These are phyloP conservation scores for Tichodroma muraria DNA, from an alignment of 2,113 vertebrate species.

Conservation along the genomic window DNA sequence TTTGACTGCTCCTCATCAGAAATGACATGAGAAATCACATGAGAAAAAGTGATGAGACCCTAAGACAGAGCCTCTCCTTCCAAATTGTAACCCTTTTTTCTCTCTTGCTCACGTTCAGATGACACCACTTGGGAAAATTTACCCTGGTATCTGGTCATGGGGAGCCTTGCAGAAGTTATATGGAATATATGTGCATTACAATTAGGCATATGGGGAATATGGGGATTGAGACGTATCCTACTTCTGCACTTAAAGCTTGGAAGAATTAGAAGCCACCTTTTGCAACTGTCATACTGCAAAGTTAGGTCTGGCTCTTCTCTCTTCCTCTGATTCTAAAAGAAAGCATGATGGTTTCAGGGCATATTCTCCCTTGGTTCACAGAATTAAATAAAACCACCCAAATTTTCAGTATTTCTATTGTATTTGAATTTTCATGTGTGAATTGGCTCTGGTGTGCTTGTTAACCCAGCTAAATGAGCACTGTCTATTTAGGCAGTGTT, in stretches of 20 bases:
- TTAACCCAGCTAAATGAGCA: not conserved
- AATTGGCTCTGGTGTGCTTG: not conserved
- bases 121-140: not conserved
- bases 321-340: not conserved
- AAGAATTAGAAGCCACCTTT: not conserved
- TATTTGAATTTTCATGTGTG: not conserved
- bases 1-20: not conserved
- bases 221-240: fast-evolving
- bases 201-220: not conserved
- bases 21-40: not conserved
- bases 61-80: not conserved
- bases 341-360: not conserved
- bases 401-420: not conserved
- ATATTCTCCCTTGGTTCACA: not conserved
- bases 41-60: not conserved
- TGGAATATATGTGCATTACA: not conserved
- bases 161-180: not conserved
- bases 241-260: not conserved
- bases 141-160: not conserved
- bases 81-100: not conserved
- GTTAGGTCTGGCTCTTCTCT: not conserved
- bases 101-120: not conserved
- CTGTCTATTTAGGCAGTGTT: slow-evolving; percentile 23
- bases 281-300: not conserved
- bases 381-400: not conserved